Evolutionary conservation across 1,140 invertebrate genomes (phyloP).

Genomic region (Pogonus chalceus): DNA sequence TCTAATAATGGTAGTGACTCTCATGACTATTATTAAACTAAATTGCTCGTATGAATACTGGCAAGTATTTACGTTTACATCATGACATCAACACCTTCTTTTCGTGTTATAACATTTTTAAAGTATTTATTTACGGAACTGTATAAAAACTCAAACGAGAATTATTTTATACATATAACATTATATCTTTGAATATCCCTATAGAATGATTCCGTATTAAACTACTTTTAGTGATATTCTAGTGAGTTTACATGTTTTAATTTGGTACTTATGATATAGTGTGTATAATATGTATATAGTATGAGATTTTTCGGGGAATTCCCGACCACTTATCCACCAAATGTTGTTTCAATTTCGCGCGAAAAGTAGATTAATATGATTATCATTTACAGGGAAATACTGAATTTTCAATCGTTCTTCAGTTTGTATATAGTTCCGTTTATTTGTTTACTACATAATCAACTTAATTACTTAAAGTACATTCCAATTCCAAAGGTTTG

Average conservation of each 20-base stretch:
- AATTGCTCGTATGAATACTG: slow-evolving; percentile 31
- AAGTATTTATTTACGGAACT: slow-evolving; percentile 16
- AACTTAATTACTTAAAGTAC: slow-evolving; percentile 26
- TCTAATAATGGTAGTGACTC: slow-evolving; percentile 10
- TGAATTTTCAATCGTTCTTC: no score
- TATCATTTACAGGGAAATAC: no score
- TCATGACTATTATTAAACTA: slow-evolving; percentile 16
- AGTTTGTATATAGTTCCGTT: no score
- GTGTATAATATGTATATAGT: no score
- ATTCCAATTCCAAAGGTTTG: slow-evolving; percentile 14
- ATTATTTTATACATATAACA: slow-evolving; percentile 16
- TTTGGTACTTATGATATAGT: no score
- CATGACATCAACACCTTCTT: no score
- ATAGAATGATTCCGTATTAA: slow-evolving; percentile 9
- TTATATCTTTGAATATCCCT: slow-evolving; percentile 13
- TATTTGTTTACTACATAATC: slow-evolving; percentile 9
- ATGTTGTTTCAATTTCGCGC: no score
- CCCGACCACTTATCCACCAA: no score
- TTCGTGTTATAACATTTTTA: no score
- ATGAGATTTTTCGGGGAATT: no score
- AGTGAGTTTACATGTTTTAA: slow-evolving; percentile 13
- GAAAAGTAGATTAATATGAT: no score
- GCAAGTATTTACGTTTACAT: slow-evolving; percentile 11
- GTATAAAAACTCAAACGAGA: slow-evolving; percentile 5
- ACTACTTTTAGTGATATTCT: slow-evolving; percentile 11